Conservation (phyloP, 2,797 vertebrate species). For the Scolopax rusticola region DNA sequence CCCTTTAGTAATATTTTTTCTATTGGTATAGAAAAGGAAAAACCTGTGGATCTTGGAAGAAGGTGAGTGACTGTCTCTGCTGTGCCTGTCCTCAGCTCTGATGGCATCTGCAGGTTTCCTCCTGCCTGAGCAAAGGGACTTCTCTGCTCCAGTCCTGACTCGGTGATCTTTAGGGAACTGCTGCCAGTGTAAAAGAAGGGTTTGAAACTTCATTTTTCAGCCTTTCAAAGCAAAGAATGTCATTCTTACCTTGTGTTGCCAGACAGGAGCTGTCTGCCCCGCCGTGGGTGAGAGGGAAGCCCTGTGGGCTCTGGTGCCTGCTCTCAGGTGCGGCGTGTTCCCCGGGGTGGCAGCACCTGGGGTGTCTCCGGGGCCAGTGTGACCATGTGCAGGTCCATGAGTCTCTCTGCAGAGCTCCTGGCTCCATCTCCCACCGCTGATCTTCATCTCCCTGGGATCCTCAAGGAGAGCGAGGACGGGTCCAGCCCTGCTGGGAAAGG, state of each 20-base stretch:
- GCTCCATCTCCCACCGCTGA: accelerated
- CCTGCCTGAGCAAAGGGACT: not conserved
- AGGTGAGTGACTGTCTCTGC: not conserved
- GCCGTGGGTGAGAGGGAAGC: accelerated
- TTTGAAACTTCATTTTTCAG: not conserved
- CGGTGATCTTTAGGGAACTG: not conserved
- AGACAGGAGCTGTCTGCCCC: not conserved
- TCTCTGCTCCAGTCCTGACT: not conserved
- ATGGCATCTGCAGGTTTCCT: not conserved
- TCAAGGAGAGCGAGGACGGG: accelerated
- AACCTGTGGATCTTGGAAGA: not conserved
- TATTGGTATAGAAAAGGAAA: not conserved
- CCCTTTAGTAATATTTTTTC: not conserved
- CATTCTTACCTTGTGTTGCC: not conserved
- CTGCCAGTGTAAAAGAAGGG: not conserved
- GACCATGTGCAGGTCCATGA: accelerated
- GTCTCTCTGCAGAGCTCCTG: not conserved
- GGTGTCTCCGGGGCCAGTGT: not conserved
- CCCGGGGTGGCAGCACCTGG: not conserved
- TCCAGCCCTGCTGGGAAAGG: not conserved
- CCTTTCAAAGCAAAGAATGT: not conserved
- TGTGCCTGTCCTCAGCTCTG: not conserved
- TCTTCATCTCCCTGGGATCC: not conserved
- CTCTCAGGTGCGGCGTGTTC: not conserved
- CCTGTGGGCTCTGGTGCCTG: accelerated